Evolutionary conservation across 2,113 vertebrate species (phyloP), one percentile per base, ranked within the genome.

Genomic region (Pterocles gutturalis): DNA sequence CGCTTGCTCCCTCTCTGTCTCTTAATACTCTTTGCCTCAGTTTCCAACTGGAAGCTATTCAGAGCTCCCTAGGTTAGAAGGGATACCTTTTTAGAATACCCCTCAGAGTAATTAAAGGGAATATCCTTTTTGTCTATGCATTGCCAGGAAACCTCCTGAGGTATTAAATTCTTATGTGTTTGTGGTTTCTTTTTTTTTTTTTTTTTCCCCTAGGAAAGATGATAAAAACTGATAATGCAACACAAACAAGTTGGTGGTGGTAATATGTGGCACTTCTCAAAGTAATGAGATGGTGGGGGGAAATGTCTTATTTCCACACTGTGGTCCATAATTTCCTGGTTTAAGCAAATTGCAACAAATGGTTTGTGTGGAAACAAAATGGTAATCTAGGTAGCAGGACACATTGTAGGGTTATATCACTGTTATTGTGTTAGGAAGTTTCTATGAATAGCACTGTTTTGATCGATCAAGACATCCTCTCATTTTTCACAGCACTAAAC

Each of bases 281-380:
- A 79, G n/a, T 62, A 90, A 81, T 70, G 16, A 84, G 7, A 45
- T n/a, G 6, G 15, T 76, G 9, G 58, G 33, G 5, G 3, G 9
- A 89, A 89, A 90, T 10, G 12, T 21, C 36, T 83, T 16, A 55
- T 67, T n/a, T 87, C 16, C 33, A 60, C 5, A 5, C 21, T 81
- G 12, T 33, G 18, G 18, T 45, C 13, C 8, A 1, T 83, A 83
- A 90, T 83, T 89, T 96, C 38, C 46, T 46, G 60, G 13, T 73
- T 93, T 73, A 81, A 78, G 28, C 19, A 96, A 93, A 84, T 38
- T 83, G 22, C 29, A 72, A 86, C 20, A 89, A 87, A 92, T 38
- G 3, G 13, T 31, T 94, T 87, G 29, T 28, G 9, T 67, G 28
- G 71, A 57, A 93, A 72, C 20, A 83, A 86, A 79, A 51, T 5